These are phyloP conservation scores for Anticlea derivata DNA, from an alignment of 2,888 invertebrate species.

Conservation along the genomic window DNA sequence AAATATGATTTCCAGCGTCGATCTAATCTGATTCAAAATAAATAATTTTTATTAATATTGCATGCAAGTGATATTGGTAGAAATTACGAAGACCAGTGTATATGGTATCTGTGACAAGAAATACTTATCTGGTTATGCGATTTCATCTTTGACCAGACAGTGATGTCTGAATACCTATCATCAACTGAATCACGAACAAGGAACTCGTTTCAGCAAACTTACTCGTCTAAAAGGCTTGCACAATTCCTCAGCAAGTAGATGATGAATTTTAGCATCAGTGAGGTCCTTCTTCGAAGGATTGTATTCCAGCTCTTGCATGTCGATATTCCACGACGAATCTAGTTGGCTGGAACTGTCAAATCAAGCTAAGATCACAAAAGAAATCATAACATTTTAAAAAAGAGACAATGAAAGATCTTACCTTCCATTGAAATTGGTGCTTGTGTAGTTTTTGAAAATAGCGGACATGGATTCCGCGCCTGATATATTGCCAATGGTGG, in stretches of 20 bases:
- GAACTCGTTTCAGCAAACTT: constrained; percentile 59
- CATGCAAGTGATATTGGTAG: too few species aligned
- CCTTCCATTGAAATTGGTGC: constrained; percentile 93
- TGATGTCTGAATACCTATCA: too few species aligned
- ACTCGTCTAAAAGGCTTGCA: constrained; percentile 94
- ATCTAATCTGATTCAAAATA: background rate
- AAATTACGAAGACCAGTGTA: too few species aligned
- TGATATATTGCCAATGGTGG: constrained; percentile 93
- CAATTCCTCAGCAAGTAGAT: constrained; percentile 94
- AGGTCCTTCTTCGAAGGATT: constrained; percentile 96
- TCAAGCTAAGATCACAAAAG: constrained; percentile 26
- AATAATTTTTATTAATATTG: background rate
- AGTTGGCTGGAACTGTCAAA: constrained; percentile 89
- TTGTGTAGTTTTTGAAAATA: constrained; percentile 94
- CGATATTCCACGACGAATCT: constrained; percentile 95
- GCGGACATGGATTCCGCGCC: constrained; percentile 96
- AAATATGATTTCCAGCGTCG: too few species aligned
- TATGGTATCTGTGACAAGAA: too few species aligned
- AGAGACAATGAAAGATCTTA: constrained; percentile 51
- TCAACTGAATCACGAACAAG: constrained; percentile 1
- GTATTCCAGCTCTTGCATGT: constrained; percentile 96
- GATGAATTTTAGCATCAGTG: constrained; percentile 97
- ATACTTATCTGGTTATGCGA: background rate
- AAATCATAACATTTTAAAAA: constrained; percentile 6
- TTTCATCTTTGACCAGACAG: background rate